phyloP scores from a whole-genome alignment of 37 sponge, comb jelly and placozoan genomes.

The Dysidea cf. avara region DNA sequence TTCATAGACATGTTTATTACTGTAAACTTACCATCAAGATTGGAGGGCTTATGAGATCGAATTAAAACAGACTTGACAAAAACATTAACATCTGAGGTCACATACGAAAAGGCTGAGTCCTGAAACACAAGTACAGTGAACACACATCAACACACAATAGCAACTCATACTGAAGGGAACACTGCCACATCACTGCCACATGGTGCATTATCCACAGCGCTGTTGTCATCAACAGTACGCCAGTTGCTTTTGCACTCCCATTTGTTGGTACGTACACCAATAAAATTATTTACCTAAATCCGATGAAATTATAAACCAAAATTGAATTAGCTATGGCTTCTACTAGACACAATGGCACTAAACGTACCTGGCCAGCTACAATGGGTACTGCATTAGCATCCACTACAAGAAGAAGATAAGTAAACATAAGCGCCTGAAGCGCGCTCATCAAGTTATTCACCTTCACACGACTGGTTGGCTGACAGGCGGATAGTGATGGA shows the following conservation, averaged over 20 bases:
- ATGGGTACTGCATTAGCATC: slow-evolving; percentile 2
- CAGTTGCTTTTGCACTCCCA: slow-evolving; percentile 74
- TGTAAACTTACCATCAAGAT: slow-evolving; percentile 30
- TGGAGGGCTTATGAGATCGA: slow-evolving; percentile 6
- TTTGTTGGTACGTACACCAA: slow-evolving; percentile 29
- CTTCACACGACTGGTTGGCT: slow-evolving; percentile 1
- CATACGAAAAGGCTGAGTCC: neutral
- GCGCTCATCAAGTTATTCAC: neutral
- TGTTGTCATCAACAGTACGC: slow-evolving; percentile 16
- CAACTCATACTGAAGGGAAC: slow-evolving; percentile 38
- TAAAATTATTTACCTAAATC: slow-evolving; percentile 28
- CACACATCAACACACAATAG: neutral
- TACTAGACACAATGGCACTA: neutral
- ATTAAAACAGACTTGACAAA: neutral
- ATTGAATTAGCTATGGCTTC: neutral
- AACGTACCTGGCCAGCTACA: slow-evolving; percentile 13
- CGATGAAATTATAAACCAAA: neutral
- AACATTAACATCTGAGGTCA: neutral
- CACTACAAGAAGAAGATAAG: neutral
- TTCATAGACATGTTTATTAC: slow-evolving; percentile 20
- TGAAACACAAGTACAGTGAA: neutral
- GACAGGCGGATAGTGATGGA: slow-evolving; percentile 31
- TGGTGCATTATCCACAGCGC: slow-evolving; percentile 21
- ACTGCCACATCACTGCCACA: slow-evolving; percentile 54
- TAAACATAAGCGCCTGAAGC: neutral